These are phyloP conservation scores for Muscicapa comitata DNA, from an alignment of 2,797 vertebrate species.

Conservation along the genomic window DNA sequence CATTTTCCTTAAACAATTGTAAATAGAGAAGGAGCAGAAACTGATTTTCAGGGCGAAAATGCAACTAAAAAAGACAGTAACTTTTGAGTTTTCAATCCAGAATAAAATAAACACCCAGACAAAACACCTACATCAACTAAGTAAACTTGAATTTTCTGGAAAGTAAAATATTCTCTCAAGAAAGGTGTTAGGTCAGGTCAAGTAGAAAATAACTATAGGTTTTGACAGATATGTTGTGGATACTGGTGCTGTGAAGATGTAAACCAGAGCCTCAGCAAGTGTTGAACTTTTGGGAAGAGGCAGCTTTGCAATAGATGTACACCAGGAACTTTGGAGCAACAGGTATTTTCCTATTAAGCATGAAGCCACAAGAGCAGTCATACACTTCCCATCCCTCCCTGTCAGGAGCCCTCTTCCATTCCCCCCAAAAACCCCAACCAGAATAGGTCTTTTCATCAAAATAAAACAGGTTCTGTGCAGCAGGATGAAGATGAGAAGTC, in stretches of 20 bases:
- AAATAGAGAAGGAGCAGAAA: not conserved
- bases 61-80: not conserved
- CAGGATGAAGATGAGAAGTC: not conserved
- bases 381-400: not conserved
- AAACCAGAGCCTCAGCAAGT: not conserved
- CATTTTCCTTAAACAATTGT: not conserved
- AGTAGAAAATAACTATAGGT: not conserved
- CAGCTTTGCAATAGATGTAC: not conserved
- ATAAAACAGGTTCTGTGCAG: not conserved
- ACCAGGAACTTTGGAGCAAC: not conserved
- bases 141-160: not conserved
- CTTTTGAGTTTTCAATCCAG: not conserved
- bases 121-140: not conserved
- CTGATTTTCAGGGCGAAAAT: not conserved
- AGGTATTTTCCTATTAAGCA: not conserved
- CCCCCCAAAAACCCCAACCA: rapidly evolving
- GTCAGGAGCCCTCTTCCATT: rapidly evolving
- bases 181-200: not conserved
- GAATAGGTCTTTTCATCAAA: not conserved
- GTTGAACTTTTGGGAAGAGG: not conserved
- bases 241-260: not conserved
- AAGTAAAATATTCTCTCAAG: not conserved
- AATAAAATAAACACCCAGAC: not conserved
- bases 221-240: not conserved
- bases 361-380: not conserved